A percentile compares a stretch with the other conserved stretches of the same genome.
Conservation (phyloP, 2,797 vertebrate species). For the Gambusia yucatana region DNA sequence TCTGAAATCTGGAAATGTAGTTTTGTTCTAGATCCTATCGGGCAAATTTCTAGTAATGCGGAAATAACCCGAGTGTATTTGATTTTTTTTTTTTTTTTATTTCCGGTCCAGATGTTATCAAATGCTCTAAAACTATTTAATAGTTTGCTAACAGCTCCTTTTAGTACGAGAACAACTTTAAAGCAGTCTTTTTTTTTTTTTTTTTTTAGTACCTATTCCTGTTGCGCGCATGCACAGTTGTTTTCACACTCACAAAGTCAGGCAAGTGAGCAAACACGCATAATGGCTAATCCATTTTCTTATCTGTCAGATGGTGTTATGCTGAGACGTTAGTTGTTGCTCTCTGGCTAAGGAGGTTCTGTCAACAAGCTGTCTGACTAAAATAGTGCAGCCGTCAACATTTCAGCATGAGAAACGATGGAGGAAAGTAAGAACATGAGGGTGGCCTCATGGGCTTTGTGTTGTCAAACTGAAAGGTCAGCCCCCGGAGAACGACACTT, state of each 20-base stretch:
- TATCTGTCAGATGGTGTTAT: constrained; percentile 61
- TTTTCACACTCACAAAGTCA: constrained; percentile 44
- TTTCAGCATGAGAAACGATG: constrained; percentile 64
- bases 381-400: constrained; percentile 65
- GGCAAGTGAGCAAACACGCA: constrained; percentile 54
- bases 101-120: not conserved
- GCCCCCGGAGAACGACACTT: constrained; percentile 47
- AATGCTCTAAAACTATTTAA: not conserved
- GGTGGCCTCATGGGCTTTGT: constrained; percentile 19
- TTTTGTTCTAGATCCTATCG: constrained; percentile 10
- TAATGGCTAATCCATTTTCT: constrained; percentile 61
- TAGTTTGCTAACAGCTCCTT: too few relatives aligned
- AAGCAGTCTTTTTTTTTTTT: not conserved
- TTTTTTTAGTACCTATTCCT: constrained; percentile 23
- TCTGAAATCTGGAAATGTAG: constrained; percentile 8
- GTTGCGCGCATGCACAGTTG: constrained; percentile 22
- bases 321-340: constrained; percentile 31
- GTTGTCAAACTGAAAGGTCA: constrained; percentile 62
- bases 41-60: not conserved
- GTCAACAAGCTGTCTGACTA: constrained; percentile 62
- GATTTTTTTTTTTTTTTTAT: not conserved
- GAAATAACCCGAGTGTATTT: not conserved
- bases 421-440: constrained; percentile 58
- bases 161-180: not conserved
- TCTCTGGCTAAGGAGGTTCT: constrained; percentile 54